Evolutionary conservation across 2,113 vertebrate genomes (phyloP).

Genomic region (Isichthys henryi): DNA sequence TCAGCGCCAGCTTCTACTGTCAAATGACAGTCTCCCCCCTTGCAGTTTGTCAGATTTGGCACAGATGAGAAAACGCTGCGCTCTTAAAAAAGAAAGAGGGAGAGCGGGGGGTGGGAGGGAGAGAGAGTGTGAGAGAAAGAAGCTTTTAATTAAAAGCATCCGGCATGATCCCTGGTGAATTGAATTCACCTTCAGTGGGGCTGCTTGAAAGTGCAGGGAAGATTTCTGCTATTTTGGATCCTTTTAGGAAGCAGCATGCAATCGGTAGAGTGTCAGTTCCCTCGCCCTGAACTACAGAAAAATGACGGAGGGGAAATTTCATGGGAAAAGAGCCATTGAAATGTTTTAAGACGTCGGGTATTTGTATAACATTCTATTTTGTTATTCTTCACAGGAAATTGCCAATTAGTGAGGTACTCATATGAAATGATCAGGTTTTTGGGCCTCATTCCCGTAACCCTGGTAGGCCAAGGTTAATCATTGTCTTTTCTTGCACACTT

Average conservation of each 20-base stretch:
- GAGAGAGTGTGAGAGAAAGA: not conserved
- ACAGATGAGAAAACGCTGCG: not conserved
- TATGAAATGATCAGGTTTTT: not conserved
- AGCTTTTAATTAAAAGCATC: conserved; percentile 4
- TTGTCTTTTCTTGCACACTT: not conserved
- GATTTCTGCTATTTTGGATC: not conserved
- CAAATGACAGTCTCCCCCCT: not conserved
- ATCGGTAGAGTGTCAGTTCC: not conserved
- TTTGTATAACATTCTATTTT: not conserved
- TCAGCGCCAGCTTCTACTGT: not conserved
- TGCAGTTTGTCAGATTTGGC: not conserved
- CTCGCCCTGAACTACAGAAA: not conserved
- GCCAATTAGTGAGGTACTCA: not conserved
- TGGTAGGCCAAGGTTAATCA: not conserved
- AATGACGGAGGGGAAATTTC: not conserved
- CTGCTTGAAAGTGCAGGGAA: not conserved
- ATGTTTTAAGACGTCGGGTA: not conserved
- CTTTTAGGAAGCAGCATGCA: not conserved
- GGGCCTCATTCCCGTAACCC: not conserved
- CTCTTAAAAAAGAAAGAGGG: not conserved
- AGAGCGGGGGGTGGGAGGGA: not conserved
- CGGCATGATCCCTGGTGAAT: not conserved
- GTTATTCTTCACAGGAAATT: not conserved
- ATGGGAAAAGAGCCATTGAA: not conserved
- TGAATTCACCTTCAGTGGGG: not conserved